phyloP scores from a whole-genome alignment of 2,113 vertebrate genomes.

The Oncorhynchus mykiss region DNA sequence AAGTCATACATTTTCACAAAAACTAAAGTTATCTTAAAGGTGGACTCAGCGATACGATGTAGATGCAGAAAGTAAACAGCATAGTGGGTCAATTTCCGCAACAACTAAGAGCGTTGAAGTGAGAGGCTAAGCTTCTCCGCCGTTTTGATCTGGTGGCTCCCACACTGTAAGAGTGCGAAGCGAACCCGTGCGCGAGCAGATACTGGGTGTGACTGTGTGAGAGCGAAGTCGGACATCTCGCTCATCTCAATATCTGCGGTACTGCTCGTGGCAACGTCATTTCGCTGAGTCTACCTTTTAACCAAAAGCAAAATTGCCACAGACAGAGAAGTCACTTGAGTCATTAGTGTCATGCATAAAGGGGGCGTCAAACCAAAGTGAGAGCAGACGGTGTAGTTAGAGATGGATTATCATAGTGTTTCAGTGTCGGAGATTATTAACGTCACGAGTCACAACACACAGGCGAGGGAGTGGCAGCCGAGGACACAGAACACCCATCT shows the following conservation, averaged over 20 bases:
- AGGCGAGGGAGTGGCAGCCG: constrained; percentile 34
- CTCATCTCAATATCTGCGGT: too few species aligned
- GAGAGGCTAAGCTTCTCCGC: too few species aligned
- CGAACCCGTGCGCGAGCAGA: too few species aligned
- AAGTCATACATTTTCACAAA: neutral
- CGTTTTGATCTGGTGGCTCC: too few species aligned
- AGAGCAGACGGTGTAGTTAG: neutral
- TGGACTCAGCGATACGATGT: too few species aligned
- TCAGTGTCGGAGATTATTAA: neutral
- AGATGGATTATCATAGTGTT: neutral
- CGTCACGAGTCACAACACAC: constrained; percentile 10
- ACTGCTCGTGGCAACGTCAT: too few species aligned
- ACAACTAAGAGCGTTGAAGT: too few species aligned
- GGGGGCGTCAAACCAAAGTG: neutral
- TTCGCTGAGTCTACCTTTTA: neutral
- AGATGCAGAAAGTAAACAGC: too few species aligned
- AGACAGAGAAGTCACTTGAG: neutral
- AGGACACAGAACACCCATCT: constrained; percentile 44
- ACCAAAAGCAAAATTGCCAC: neutral
- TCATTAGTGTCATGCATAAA: constrained; percentile 6
- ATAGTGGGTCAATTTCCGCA: too few species aligned
- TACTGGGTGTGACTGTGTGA: too few species aligned
- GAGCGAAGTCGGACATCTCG: too few species aligned
- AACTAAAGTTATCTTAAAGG: neutral
- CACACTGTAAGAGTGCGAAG: too few species aligned